Conservation (phyloP, 2,888 invertebrate species). For the Caenorhabditis uteleia region DNA sequence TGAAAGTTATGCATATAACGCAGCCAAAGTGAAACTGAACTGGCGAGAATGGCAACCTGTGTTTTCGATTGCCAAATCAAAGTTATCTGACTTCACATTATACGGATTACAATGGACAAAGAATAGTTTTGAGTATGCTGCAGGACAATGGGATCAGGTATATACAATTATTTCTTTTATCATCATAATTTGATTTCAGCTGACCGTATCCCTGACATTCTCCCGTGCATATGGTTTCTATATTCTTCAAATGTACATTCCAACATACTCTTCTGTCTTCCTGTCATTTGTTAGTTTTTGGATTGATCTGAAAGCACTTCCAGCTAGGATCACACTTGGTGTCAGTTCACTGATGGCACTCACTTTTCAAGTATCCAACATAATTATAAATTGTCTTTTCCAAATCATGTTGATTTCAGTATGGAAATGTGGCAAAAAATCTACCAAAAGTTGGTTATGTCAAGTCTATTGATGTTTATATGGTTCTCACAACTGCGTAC, state of each 20-base stretch:
- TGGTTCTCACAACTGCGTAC: slow-evolving; percentile 61
- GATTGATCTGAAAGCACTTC: slow-evolving; percentile 65
- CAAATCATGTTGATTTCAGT: slow-evolving; percentile 46
- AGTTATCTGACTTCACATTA: slow-evolving; percentile 62
- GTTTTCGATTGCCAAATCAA: slow-evolving; percentile 63
- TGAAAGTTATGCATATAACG: slow-evolving; percentile 67
- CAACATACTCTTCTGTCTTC: slow-evolving; percentile 62
- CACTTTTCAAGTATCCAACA: slow-evolving; percentile 51
- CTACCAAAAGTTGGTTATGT: slow-evolving; percentile 66
- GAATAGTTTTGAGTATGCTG: slow-evolving; percentile 64
- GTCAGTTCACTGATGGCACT: slow-evolving; percentile 64
- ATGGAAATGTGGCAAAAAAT: slow-evolving; percentile 65
- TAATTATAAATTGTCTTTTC: not conserved
- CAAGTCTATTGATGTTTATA: slow-evolving; percentile 66
- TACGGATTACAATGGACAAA: slow-evolving; percentile 64
- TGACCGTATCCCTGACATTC: slow-evolving; percentile 63
- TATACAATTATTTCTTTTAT: not conserved
- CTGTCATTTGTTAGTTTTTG: slow-evolving; percentile 65
- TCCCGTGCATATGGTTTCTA: slow-evolving; percentile 67
- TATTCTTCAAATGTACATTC: slow-evolving; percentile 66
- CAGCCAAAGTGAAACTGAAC: slow-evolving; percentile 61
- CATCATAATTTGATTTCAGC: too few relatives aligned
- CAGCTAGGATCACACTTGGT: slow-evolving; percentile 63
- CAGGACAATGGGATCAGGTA: slow-evolving; percentile 67
- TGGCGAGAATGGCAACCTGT: slow-evolving; percentile 67